These are phyloP conservation scores for Agrotis ipsilon DNA, from an alignment of 2,888 invertebrate genomes.

Conservation along the genomic window DNA sequence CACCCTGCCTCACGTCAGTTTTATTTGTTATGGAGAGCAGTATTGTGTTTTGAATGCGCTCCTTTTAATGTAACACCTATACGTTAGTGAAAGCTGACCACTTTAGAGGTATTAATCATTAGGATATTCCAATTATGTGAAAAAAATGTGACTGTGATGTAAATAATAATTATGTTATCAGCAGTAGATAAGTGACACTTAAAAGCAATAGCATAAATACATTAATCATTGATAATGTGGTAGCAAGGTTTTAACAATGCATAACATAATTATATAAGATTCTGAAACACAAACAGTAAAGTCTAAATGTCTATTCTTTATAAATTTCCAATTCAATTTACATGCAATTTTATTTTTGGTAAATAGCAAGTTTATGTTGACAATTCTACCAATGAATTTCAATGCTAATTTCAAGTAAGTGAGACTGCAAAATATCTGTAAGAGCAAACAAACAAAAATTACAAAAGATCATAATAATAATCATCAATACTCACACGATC, in stretches of 20 bases:
- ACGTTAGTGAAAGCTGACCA: no score
- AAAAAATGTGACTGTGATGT: background rate
- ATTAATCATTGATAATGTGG: slow-evolving; percentile 14
- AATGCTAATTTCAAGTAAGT: background rate
- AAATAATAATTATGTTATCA: slow-evolving; percentile 3
- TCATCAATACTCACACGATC: slow-evolving; percentile 91
- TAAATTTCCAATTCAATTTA: background rate
- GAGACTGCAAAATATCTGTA: background rate
- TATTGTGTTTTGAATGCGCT: no score
- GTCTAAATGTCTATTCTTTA: background rate
- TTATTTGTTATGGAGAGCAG: no score
- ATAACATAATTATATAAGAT: background rate
- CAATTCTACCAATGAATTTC: no score
- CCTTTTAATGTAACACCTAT: no score
- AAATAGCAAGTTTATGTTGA: no score
- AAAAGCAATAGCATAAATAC: slow-evolving; percentile 8
- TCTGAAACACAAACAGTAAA: background rate
- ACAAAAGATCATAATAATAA: background rate
- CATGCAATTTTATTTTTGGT: no score
- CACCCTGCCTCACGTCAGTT: no score
- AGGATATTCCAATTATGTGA: no score
- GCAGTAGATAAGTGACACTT: slow-evolving; percentile 6
- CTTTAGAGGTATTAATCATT: no score
- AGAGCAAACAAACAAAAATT: background rate
- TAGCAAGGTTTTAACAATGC: background rate